Evolutionary conservation across 2,797 vertebrate species (phyloP).

Genomic region (Rhinella marina): DNA sequence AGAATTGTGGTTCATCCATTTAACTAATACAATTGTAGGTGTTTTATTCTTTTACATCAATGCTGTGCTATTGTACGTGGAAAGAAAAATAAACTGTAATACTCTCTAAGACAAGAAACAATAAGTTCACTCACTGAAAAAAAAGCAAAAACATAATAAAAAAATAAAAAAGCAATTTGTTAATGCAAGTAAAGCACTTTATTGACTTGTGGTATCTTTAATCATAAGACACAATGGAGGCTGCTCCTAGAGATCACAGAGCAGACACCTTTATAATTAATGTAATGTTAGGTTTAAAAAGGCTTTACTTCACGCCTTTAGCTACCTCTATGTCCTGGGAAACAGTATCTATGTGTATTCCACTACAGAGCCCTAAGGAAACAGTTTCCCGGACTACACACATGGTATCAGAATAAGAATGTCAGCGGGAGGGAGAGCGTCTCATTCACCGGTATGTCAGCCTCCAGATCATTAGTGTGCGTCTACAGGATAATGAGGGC

Average conservation of each 20-base stretch:
- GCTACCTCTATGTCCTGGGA: slow-evolving; percentile 12
- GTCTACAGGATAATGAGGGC: background rate
- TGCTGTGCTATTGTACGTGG: no score
- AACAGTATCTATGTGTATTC: slow-evolving; percentile 52
- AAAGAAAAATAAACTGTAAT: background rate
- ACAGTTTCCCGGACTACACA: slow-evolving; percentile 45
- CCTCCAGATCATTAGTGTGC: background rate
- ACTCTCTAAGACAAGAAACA: background rate
- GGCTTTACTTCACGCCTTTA: slow-evolving; percentile 1
- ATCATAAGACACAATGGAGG: slow-evolving; percentile 1
- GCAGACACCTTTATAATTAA: slow-evolving; percentile 7
- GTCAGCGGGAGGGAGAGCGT: background rate
- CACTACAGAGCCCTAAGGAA: slow-evolving; percentile 23
- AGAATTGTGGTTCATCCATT: background rate
- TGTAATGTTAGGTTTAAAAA: background rate
- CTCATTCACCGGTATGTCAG: background rate
- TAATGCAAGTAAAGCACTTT: background rate
- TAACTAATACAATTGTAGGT: no score
- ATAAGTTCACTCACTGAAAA: background rate
- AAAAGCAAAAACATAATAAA: no score
- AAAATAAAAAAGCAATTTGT: background rate
- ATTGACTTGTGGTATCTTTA: slow-evolving; percentile 19
- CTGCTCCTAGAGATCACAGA: background rate
- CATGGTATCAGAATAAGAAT: background rate
- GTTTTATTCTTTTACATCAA: background rate